A percentile compares a stretch with the other conserved stretches of the same genome.
phyloP scores from a whole-genome alignment of 2,113 vertebrate species.

The Leucoraja erinaceus region DNA sequence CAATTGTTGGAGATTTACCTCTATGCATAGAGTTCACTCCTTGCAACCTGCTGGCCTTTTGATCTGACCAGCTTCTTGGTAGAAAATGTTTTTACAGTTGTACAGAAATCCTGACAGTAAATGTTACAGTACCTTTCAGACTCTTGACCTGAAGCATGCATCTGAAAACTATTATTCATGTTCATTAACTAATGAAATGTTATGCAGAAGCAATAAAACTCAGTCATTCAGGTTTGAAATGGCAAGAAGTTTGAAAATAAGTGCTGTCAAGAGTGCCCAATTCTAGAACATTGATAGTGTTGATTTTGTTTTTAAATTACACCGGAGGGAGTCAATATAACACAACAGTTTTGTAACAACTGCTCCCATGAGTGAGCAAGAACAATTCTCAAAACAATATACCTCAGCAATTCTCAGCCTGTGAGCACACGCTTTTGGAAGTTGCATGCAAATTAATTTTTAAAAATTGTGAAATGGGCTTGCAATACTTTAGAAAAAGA shows the following conservation, averaged over 20 bases:
- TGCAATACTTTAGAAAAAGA: too few relatives aligned
- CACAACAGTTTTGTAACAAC: conserved; percentile 15
- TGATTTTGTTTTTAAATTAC: conserved; percentile 17
- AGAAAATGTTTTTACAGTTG: not conserved
- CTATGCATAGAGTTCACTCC: not conserved
- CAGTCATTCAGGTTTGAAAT: not conserved
- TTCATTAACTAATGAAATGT: not conserved
- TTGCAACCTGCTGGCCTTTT: not conserved
- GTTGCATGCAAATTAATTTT: not conserved
- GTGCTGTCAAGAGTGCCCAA: not conserved
- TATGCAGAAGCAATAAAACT: not conserved
- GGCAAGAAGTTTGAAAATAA: conserved; percentile 31
- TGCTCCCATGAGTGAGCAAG: conserved; percentile 19
- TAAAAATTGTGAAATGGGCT: too few relatives aligned
- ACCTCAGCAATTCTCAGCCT: not conserved
- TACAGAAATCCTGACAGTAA: not conserved
- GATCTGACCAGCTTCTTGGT: not conserved
- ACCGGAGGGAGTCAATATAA: conserved; percentile 23
- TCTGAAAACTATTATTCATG: not conserved
- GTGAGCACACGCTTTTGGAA: conserved; percentile 9
- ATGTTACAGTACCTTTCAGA: not conserved
- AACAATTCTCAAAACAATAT: conserved; percentile 31
- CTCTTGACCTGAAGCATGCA: not conserved
- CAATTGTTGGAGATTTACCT: not conserved
- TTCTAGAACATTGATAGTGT: conserved; percentile 24